phyloP scores from a whole-genome alignment of 2,113 vertebrate species.

The Formicarius rufipectus region DNA sequence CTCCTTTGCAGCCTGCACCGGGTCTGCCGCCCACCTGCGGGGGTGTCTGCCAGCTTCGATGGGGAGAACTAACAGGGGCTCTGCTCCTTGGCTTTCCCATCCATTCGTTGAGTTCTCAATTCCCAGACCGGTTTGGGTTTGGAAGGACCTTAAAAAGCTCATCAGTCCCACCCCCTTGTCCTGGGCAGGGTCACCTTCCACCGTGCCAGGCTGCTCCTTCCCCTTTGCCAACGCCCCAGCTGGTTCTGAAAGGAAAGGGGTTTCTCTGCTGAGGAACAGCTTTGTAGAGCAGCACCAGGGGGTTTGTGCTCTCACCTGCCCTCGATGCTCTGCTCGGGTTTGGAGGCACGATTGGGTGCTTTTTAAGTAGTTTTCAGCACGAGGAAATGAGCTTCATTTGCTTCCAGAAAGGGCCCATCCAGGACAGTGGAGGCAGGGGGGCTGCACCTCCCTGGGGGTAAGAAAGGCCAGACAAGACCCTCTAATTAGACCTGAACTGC shows the following conservation, averaged over 20 bases:
- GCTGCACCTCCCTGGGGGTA: fast-evolving
- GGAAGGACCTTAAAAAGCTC: neutral
- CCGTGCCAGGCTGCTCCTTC: neutral
- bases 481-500: neutral
- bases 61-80: neutral
- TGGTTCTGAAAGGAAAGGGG: neutral
- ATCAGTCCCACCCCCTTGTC: neutral
- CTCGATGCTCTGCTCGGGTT: neutral
- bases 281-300: fast-evolving
- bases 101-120: neutral
- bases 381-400: neutral
- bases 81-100: neutral
- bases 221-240: neutral
- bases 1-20: neutral
- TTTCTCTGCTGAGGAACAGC: neutral
- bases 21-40: neutral
- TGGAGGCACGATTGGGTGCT: neutral
- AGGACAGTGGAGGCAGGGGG: fast-evolving
- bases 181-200: neutral
- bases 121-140: neutral
- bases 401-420: neutral
- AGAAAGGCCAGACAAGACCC: neutral
- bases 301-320: neutral
- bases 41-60: neutral
- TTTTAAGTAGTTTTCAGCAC: neutral